Conservation (phyloP, 2,797 vertebrate genomes). For the Triplophysa yarkandensis region DNA sequence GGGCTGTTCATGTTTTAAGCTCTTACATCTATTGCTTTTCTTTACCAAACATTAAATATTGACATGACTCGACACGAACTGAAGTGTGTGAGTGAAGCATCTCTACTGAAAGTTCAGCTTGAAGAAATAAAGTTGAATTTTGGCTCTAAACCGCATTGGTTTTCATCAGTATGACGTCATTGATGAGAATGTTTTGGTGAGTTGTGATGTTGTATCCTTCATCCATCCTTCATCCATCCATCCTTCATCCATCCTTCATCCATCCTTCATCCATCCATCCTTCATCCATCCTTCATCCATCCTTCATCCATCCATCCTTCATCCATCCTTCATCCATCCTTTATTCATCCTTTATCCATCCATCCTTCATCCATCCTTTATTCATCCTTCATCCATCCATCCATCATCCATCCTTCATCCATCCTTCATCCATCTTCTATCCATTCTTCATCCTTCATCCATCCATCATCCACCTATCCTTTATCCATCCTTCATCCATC, state of each 20-base stretch:
- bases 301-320: conserved; percentile 53
- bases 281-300: conserved; percentile 53
- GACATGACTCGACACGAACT: not conserved
- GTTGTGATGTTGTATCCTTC: conserved; percentile 51
- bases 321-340: conserved; percentile 49
- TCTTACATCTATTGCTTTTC: not conserved
- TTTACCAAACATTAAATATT: not conserved
- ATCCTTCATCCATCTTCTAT: too few relatives aligned
- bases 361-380: conserved; percentile 53
- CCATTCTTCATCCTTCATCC: conserved; percentile 55
- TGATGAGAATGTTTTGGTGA: conserved; percentile 48
- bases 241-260: conserved; percentile 56
- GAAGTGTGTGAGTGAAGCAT: too few relatives aligned
- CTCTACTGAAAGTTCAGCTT: too few relatives aligned
- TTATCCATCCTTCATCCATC: too few relatives aligned
- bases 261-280: conserved; percentile 50
- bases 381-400: too few relatives aligned
- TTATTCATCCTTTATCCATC: too few relatives aligned
- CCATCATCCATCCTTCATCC: conserved; percentile 54
- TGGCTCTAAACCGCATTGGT: not conserved
- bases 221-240: conserved; percentile 48
- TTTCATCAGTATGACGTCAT: conserved; percentile 29
- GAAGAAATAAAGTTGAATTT: not conserved
- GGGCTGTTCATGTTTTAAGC: not conserved
- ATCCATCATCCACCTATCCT: too few relatives aligned